Evolutionary conservation across 2,113 vertebrate species (phyloP), one percentile per base, ranked within the genome.

Genomic region (Zapornia atra): DNA sequence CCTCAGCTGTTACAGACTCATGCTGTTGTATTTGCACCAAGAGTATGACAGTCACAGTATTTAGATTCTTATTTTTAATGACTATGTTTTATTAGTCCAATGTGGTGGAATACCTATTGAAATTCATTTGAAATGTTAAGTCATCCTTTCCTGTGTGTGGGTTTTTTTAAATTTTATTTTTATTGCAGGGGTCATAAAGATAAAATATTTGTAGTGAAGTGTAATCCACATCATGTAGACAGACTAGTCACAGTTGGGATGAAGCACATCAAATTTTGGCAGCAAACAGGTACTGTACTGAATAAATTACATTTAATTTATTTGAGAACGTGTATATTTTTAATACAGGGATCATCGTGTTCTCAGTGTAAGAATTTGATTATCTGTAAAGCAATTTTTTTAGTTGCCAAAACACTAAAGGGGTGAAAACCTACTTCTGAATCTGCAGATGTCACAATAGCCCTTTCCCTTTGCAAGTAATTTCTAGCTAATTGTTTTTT

Each of bases 201-300:
- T 54, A 99, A 99, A 94, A 99, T 99, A 96, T 99, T 99, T 79
- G 99, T 99, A 94, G 98, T 99, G 94, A 99, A 98, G 92, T 99
- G 98, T 94, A 99, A 99, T 86, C 99, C 99, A 3, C 99, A 99
- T 95, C 98, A 99, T 66, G 98, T 98, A 95, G 99, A 99, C 98
- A 99, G 98, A 73, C 97, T 99, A 83, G 98, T 99, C 77, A 99
- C 99, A 0, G 99, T 99, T 92, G 99, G 99, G 33, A 98, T 99
- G 42, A 99, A 99, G 60, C 99, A 99, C 97, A 99, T 99, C 96
- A 99, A 99, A 97, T 99, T 99, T 97, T 99, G 99, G 99, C 99
- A 99, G 64, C 99, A 99, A 97, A 98, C 99, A 98, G 99, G 99
- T 99, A 98, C 59, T 54, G 25, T 78, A 16, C 59, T 51, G 40